Conservation (phyloP, 2,888 invertebrate genomes). For the Molorchus minor region DNA sequence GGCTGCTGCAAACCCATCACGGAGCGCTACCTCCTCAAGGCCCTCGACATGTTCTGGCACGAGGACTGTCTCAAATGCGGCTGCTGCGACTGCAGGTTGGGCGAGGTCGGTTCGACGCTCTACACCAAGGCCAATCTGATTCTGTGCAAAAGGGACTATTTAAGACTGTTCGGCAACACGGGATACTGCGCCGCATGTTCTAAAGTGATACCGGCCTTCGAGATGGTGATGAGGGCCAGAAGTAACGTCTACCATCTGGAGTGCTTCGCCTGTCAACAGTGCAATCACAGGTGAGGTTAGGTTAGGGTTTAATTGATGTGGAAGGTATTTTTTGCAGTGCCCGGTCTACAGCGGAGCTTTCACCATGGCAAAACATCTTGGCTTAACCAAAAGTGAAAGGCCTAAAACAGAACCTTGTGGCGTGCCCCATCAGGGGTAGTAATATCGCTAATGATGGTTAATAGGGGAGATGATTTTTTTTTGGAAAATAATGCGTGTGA, state of each 20-base stretch:
- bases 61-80: slow-evolving; percentile 98
- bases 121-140: slow-evolving; percentile 96
- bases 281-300: slow-evolving; percentile 89
- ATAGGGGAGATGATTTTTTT: no score
- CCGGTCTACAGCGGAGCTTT: no score
- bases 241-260: slow-evolving; percentile 98
- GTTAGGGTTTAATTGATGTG: neutral
- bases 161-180: slow-evolving; percentile 94
- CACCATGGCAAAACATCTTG: no score
- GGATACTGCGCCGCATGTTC: slow-evolving; percentile 97
- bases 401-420: no score
- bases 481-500: no score
- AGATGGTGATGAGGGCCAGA: slow-evolving; percentile 98
- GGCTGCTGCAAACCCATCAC: slow-evolving; percentile 95
- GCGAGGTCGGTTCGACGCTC: slow-evolving; percentile 94
- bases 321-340: no score
- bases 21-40: slow-evolving; percentile 89
- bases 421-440: no score
- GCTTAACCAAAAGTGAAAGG: no score
- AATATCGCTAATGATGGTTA: no score
- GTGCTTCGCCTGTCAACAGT: slow-evolving; percentile 98
- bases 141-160: slow-evolving; percentile 94
- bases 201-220: slow-evolving; percentile 97
- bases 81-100: slow-evolving; percentile 95
- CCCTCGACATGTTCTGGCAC: slow-evolving; percentile 95